These are phyloP conservation scores for Campopleginae sp. DNA, from an alignment of 2,888 invertebrate genomes.

Conservation along the genomic window DNA sequence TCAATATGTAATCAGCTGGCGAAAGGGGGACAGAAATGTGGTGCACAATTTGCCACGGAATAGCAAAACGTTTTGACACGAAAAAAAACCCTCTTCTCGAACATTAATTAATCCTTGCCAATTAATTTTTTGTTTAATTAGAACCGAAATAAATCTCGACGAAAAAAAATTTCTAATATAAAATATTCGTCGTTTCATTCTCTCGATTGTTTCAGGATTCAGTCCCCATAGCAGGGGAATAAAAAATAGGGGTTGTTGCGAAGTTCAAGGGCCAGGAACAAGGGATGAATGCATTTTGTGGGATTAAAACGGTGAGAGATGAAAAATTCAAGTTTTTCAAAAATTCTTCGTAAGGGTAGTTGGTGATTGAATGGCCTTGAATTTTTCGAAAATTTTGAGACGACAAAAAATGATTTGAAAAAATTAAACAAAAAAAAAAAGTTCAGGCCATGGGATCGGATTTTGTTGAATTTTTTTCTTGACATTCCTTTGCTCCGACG, in stretches of 20 bases:
- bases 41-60: constrained; percentile 17
- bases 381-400: too few species aligned
- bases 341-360: neutral
- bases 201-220: neutral
- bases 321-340: neutral
- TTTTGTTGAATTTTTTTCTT: neutral
- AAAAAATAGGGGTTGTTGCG: neutral
- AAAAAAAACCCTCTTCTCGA: neutral
- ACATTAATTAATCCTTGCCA: neutral
- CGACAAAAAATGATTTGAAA: too few species aligned
- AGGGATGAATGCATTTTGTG: neutral
- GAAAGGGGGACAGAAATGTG: constrained; percentile 59
- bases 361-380: neutral
- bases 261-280: neutral
- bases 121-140: neutral
- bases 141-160: neutral
- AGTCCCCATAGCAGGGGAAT: neutral
- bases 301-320: neutral
- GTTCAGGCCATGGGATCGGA: too few species aligned
- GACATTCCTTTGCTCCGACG: neutral
- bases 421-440: too few species aligned
- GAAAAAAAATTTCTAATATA: neutral
- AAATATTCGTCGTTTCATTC: neutral
- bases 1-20: constrained; percentile 83
- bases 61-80: neutral